Base-by-base conservation (phyloP, 2,888 invertebrate species). In the Zeuzera pyrina region DNA sequence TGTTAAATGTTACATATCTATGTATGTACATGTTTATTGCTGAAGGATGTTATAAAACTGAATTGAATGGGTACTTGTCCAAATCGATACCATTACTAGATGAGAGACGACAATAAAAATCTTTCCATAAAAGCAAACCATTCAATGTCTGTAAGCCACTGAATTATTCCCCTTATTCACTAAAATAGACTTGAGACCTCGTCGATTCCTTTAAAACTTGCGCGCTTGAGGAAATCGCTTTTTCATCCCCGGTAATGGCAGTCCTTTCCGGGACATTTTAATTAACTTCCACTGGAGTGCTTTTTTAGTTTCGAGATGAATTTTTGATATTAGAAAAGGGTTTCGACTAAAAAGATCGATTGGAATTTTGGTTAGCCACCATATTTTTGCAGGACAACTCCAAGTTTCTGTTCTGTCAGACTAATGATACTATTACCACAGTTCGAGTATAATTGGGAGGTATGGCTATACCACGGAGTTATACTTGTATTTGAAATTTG, bases 191-290 rank as follows among this genome's bases (percentile, higher is more conserved):
- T 67, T 57, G 54, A 68, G 47, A 55, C 56, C 54, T 57, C 56
- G 61, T 59, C 69, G 65, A 72, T 76, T 72, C 66, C 67, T 73
- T 77, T 74, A 67, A 73, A 76, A 69, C 63, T 15, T 8, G 5
- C 61, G 57, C 59, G 67, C 59, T 60, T 52, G 63, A 66, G 63
- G 68, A 76, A 81, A 79, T 77, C 73, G 77, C 74, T 77, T 78
- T 78, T 79, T 79, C 78, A 79, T 78, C 69, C 72, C 57, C 54
- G 57, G 66, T 77, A 77, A 79, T 73, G 72, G 68, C 54, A 58
- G 55, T 54, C 61, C 62, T 62, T 66, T 61, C 61, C 61, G 71
- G 65, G 66, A 77, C 72, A 60, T 78, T 79, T 79, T 78, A 81
- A 81, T 81, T 78, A 77, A 76, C 73, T 70, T 54, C 55, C 47